phyloP scores from a whole-genome alignment of 2,113 vertebrate genomes.

The Petaurus breviceps region DNA sequence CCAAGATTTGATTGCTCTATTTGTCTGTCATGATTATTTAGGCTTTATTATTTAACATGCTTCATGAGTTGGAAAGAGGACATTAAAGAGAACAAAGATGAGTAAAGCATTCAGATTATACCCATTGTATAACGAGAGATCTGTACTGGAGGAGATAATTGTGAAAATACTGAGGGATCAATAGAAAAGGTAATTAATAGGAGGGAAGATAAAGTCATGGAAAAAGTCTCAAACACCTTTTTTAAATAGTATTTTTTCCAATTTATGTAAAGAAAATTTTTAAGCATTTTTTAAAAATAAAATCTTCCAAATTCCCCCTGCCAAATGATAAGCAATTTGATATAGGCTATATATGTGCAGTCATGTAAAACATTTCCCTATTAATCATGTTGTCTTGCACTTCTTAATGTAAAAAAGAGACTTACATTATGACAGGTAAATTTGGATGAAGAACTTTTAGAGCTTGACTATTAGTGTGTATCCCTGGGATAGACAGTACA shows the following conservation, averaged over 20 bases:
- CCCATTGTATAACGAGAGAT: background rate
- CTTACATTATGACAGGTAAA: background rate
- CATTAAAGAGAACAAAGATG: background rate
- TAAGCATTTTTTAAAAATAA: background rate
- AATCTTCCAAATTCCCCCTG: background rate
- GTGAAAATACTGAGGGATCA: background rate
- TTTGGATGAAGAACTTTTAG: background rate
- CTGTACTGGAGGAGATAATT: background rate
- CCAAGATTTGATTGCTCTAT: conserved; percentile 29
- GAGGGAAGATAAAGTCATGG: background rate
- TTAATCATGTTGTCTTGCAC: no score
- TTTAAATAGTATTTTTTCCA: background rate
- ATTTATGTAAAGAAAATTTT: background rate
- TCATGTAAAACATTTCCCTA: no score
- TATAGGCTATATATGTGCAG: no score
- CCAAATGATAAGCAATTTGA: no score
- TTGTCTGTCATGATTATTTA: conserved; percentile 13
- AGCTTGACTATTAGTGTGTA: background rate
- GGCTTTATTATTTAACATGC: conserved; percentile 27
- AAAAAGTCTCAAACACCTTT: background rate
- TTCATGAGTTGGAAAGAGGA: background rate
- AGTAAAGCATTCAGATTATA: background rate
- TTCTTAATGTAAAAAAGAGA: no score
- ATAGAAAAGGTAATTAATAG: background rate
- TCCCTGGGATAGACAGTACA: background rate